Base-by-base conservation (phyloP, 2,113 vertebrate genomes). In the Paramisgurnus dabryanus region DNA sequence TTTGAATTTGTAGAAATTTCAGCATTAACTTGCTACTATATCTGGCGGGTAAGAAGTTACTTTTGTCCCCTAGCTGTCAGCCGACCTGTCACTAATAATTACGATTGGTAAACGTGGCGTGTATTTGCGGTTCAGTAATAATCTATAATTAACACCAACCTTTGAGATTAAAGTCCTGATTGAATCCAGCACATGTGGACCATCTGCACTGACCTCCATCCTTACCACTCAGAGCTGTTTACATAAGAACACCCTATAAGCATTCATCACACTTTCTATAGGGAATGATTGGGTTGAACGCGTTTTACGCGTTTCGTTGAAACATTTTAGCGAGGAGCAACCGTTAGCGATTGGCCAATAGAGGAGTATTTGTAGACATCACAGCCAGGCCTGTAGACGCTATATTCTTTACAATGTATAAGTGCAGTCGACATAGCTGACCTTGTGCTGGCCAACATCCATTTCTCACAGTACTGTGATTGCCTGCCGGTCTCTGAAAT, bases 71-170 rank as follows among this genome's bases (percentile, higher is more conserved):
- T 53, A 78, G 75, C 40, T 57, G 17, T 57, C 41, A 75, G 67
- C 75, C 34, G 74, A 70, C 40, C 74, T 47, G 50, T 70, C 70
- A 70, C 67, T 85, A 82, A 85, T 79, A 40, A 80, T 79, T 77
- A 78, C 40, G 73, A 41, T 72, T 49, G 80, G 72, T 65, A 77
- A 58, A 57, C 68, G 47, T 6, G 45, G 41, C 4, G 58, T 67
- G 64, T 69, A 55, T 83, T 85, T 82, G 85, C 43, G 81, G 83
- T 85, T 87, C 79, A 80, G 71, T 71, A 80, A 82, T 86, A 85
- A 86, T 86, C 82, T 77, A 82, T 85, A 84, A 85, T 89, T 86
- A 87, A 85, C 79, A 80, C 81, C 78, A 76, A 87, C 84, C 80
- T 79, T 67, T 70, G 60, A 86, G 81, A 84, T 78, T 65, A 82